These are phyloP conservation scores for Drosophila cracens DNA, from an alignment of 2,888 invertebrate species.

Conservation along the genomic window DNA sequence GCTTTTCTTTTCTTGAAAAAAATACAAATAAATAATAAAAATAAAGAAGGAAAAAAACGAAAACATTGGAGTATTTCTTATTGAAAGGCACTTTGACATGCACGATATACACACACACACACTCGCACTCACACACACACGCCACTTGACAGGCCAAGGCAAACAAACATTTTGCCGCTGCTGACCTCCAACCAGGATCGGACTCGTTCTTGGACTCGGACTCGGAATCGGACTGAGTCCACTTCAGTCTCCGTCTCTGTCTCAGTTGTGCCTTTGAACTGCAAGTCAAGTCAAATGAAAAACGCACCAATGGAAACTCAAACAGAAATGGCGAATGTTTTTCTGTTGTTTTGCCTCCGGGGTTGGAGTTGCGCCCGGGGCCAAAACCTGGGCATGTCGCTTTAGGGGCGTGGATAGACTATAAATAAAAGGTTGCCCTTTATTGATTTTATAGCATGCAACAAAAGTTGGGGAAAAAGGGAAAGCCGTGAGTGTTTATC, in stretches of 20 bases:
- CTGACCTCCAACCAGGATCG: slow-evolving; percentile 62
- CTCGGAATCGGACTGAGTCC: background rate
- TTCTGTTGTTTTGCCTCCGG: slow-evolving; percentile 7
- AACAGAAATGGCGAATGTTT: slow-evolving; percentile 73
- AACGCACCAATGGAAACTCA: slow-evolving; percentile 66
- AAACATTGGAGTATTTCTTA: slow-evolving; percentile 46
- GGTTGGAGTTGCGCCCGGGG: slow-evolving; percentile 29
- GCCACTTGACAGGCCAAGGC: slow-evolving; percentile 69
- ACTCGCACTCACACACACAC: slow-evolving; percentile 13
- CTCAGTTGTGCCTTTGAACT: slow-evolving; percentile 70
- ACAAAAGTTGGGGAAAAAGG: slow-evolving; percentile 26
- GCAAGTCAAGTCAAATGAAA: slow-evolving; percentile 81
- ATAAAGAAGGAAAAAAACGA: slow-evolving; percentile 19
- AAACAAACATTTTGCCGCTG: slow-evolving; percentile 49
- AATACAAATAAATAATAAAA: background rate
- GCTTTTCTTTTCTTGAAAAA: slow-evolving; percentile 60
- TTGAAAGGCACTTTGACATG: slow-evolving; percentile 75
- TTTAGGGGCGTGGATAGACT: slow-evolving; percentile 59
- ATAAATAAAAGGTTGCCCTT: slow-evolving; percentile 75
- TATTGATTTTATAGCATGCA: slow-evolving; percentile 68
- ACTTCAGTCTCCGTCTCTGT: background rate
- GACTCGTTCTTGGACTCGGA: slow-evolving; percentile 1
- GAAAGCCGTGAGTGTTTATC: slow-evolving; percentile 57
- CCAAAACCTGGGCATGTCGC: slow-evolving; percentile 30
- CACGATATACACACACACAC: slow-evolving; percentile 49